Base-by-base conservation (phyloP, 2,888 invertebrate genomes). In the Serripes groenlandicus region DNA sequence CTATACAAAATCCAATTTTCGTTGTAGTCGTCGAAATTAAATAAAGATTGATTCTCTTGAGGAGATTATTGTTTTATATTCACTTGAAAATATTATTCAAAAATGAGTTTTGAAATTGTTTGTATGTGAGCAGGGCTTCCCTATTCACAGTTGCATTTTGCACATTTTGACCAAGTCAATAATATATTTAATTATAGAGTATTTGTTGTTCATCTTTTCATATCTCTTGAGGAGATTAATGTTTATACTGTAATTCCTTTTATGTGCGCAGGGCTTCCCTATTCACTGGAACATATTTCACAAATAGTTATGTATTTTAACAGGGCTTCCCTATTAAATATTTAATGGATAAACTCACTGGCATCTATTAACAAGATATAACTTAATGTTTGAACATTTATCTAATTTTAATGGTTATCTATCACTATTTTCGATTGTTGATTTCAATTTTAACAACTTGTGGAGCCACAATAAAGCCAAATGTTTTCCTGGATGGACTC, bases 291-390 rank as follows among this genome's bases (percentile, higher is more conserved):
- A n/a, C n/a, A n/a, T 11, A 42, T 11, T 42, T 18, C 26, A 58
- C 11, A 58, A 28, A 21, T 58, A n/a, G 23, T 58, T 3, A 26
- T 23, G 28, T 58, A 11, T 42, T 42, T 9, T 11, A 58, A 58
- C 58, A 58, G 58, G 58, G 58, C 58, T 58, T 58, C 58, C 58
- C 58, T 58, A 58, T 58, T 58, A 21, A n/a, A 11, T 58, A 3
- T 28, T 28, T 15, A 26, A 11, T 58, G 58, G 23, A 28, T 23
- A 42, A 9, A 42, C 11, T 11, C 42, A 11, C 9, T 9, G 42
- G 9, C 9, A 42, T 11, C 9, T 11, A 11, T 42, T 11, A 11
- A 11, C 18, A 42, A 11, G 9, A 11, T 42, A 42, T 11, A 42
- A 42, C 42, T 11, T 9, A 18, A 18, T 58, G 28, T 11, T 58